Evolutionary conservation across 2,797 vertebrate species (phyloP), one percentile per base, ranked within the genome.

Genomic region (Phalanger gymnotis): DNA sequence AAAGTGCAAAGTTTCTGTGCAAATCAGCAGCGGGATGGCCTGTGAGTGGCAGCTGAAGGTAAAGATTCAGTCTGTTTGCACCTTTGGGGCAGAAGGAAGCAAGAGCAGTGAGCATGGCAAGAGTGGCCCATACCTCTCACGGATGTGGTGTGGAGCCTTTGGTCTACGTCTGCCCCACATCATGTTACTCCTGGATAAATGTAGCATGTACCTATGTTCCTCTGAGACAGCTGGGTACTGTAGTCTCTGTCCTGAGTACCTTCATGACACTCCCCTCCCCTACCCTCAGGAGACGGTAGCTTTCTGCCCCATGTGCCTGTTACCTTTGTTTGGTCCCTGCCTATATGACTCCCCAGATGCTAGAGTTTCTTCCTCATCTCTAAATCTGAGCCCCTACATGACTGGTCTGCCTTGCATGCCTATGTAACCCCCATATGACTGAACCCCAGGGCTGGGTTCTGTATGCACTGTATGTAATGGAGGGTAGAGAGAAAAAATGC

Each of bases 181-280:
- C 58, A 34, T 28, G 57, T n/a, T 91, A 52, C 1, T 54, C 27
- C 53, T 53, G 51, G 54, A 61, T 54, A 16, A 53, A 89, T 81
- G 27, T 12, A 54, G 34, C 31, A 87, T 34, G 1, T 34, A 14
- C 31, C 16, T 54, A 27, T 52, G 34, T 54, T 34, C 56, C 34
- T 90, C n/a, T 51, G 53, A 57, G 92, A 94, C 58, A 28, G 16
- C 1, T 40, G 22, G 55, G 55, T 58, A 40, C 93, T 57, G 1
- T 30, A 27, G 5, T n/a, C 2, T 81, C 81, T 81, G 31, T 11
- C 19, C 12, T 9, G 13, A 31, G 73, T n/a, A 2, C 40, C 57
- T 0, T 0, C 28, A 54, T 61, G 89, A 10, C 55, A 40, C 0
- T 40, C 40, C 52, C 91, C 0, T 0, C 28, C n/a, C 2, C 6